Percentiles rank a stretch among this genome's conserved stretches.
phyloP scores from a whole-genome alignment of 2,888 invertebrate genomes.

The Uloborus plumipes region DNA sequence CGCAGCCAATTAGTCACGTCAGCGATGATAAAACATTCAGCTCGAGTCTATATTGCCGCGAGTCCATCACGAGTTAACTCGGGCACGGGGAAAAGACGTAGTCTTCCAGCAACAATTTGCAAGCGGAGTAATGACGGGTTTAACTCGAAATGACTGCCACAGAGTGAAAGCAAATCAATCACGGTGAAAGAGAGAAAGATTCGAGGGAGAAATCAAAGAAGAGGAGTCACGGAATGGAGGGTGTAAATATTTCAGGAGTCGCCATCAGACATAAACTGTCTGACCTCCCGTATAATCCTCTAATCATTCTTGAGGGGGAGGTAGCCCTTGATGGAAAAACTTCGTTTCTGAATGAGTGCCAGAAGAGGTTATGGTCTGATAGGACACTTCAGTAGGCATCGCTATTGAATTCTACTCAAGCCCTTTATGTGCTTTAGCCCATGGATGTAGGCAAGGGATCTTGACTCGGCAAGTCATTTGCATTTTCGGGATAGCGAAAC shows the following conservation, averaged over 20 bases:
- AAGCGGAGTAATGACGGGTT: slow-evolving; percentile 35
- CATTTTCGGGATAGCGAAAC: no score
- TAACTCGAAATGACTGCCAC: slow-evolving; percentile 37
- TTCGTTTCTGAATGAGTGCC: slow-evolving; percentile 21
- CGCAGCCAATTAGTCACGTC: slow-evolving; percentile 58
- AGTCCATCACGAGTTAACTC: slow-evolving; percentile 37
- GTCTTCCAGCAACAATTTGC: slow-evolving; percentile 32
- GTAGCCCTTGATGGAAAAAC: neutral
- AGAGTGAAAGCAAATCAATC: slow-evolving; percentile 31
- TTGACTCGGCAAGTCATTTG: no score
- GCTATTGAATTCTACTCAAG: neutral
- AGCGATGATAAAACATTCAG: slow-evolving; percentile 57
- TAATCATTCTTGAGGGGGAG: slow-evolving; percentile 44
- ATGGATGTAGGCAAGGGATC: no score
- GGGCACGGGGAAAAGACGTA: slow-evolving; percentile 7
- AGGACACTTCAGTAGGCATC: neutral
- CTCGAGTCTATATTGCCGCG: slow-evolving; percentile 15
- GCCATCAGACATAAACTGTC: slow-evolving; percentile 59
- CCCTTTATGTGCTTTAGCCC: no score
- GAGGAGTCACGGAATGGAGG: slow-evolving; percentile 18
- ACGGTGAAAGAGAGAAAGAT: slow-evolving; percentile 17
- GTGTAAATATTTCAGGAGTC: slow-evolving; percentile 51
- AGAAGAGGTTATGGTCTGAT: slow-evolving; percentile 3
- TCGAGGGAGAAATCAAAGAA: slow-evolving; percentile 21
- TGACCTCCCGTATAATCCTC: slow-evolving; percentile 57